phyloP scores from a whole-genome alignment of 2,888 invertebrate species.

The Phaedon cochleariae region DNA sequence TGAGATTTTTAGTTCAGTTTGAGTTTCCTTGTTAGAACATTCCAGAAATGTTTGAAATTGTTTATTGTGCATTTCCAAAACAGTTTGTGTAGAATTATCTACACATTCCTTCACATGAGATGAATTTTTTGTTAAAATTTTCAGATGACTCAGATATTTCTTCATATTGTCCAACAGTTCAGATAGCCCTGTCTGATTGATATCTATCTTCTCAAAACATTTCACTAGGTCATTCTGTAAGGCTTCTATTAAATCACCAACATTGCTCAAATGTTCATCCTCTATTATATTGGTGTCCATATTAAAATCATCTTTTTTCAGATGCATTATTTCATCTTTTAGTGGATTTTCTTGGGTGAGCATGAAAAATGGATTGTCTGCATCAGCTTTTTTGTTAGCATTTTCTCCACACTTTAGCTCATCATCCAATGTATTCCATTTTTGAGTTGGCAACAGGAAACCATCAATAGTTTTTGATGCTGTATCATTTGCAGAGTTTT shows the following conservation, averaged over 20 bases:
- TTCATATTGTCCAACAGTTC: neutral
- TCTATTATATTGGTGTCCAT: neutral
- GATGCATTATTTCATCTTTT: neutral
- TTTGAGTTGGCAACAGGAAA: conserved; percentile 22
- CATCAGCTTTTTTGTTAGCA: neutral
- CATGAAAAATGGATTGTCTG: neutral
- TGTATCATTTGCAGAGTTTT: neutral
- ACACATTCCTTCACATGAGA: neutral
- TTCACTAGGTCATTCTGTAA: neutral
- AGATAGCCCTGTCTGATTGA: neutral
- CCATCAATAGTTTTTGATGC: neutral
- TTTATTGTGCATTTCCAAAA: neutral
- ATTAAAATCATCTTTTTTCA: neutral
- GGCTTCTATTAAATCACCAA: conserved; percentile 1
- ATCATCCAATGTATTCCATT: conserved; percentile 8
- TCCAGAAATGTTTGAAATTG: neutral
- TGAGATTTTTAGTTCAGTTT: neutral
- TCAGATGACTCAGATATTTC: neutral
- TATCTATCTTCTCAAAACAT: conserved; percentile 8
- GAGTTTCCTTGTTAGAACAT: neutral
- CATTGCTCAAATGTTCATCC: conserved; percentile 1
- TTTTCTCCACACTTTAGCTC: neutral
- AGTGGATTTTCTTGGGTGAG: conserved; percentile 8
- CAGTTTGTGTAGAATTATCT: neutral
- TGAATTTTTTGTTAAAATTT: neutral